Evolutionary conservation across 2,113 vertebrate genomes (phyloP).

Genomic region (Paedocypris sp.): DNA sequence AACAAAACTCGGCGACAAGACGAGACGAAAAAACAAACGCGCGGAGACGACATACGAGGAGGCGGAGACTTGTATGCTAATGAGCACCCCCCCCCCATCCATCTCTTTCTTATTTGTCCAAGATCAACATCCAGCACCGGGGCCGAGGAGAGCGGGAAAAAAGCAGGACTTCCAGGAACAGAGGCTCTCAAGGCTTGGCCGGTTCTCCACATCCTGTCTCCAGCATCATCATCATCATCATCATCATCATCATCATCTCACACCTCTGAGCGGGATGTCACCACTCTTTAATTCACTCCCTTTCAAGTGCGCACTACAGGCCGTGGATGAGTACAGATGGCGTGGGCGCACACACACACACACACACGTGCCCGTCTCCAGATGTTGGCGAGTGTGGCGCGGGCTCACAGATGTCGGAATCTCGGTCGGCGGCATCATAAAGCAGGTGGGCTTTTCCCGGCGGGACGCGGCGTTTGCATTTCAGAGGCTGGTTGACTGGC

Average conservation of each 20-base stretch:
- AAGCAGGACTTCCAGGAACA: neutral
- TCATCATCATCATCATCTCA: no score
- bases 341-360: neutral
- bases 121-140: conserved; percentile 2
- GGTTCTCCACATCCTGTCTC: conserved; percentile 5
- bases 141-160: neutral
- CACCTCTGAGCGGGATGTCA: neutral
- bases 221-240: no score
- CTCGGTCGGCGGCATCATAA: no score
- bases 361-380: no score
- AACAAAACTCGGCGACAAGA: no score
- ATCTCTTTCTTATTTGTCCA: conserved; percentile 28
- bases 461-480: no score
- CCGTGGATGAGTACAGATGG: neutral
- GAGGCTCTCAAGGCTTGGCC: conserved; percentile 3
- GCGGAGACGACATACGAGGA: conserved; percentile 2
- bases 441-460: no score
- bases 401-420: no score
- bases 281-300: neutral
- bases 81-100: conserved; percentile 9
- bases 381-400: no score
- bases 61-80: conserved; percentile 10
- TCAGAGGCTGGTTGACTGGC: no score
- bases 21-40: neutral
- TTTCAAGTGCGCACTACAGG: neutral